phyloP scores from a whole-genome alignment of 1,140 invertebrate genomes.

The Drosophila arizonae region DNA sequence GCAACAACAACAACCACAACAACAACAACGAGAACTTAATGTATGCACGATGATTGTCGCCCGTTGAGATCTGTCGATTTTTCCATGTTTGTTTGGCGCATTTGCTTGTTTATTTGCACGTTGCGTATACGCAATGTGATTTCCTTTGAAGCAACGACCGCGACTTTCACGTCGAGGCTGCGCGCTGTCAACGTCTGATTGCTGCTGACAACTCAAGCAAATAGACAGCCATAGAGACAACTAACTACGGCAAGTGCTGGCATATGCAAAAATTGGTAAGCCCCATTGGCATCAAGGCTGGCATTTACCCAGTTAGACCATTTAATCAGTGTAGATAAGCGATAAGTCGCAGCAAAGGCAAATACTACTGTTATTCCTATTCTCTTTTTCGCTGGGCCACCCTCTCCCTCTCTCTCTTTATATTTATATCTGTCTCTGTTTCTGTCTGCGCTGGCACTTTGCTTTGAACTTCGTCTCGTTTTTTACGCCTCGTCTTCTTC shows the following conservation, averaged over 20 bases:
- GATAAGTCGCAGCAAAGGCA: slow-evolving; percentile 46
- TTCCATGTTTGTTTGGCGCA: slow-evolving; percentile 70
- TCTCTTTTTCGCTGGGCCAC: background rate
- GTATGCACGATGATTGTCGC: slow-evolving; percentile 58
- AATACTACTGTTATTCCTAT: slow-evolving; percentile 10
- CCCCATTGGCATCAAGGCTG: slow-evolving; percentile 21
- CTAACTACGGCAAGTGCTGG: background rate
- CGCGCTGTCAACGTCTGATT: slow-evolving; percentile 32
- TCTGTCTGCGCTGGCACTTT: slow-evolving; percentile 30
- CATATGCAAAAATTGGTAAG: slow-evolving; percentile 21
- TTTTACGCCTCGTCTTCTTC: slow-evolving; percentile 57
- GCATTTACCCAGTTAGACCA: slow-evolving; percentile 20
- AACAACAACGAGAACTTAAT: slow-evolving; percentile 16
- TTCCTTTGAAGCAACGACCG: slow-evolving; percentile 65
- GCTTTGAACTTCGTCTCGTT: slow-evolving; percentile 55
- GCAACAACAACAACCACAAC: background rate
- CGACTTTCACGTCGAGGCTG: slow-evolving; percentile 56
- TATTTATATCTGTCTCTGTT: slow-evolving; percentile 1
- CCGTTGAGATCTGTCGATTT: slow-evolving; percentile 65
- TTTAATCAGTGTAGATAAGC: slow-evolving; percentile 65
- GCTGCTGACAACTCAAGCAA: slow-evolving; percentile 64
- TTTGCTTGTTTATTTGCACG: slow-evolving; percentile 63
- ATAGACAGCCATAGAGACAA: slow-evolving; percentile 36
- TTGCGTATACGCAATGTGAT: slow-evolving; percentile 76
- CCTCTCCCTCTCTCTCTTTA: background rate